These are phyloP conservation scores for Cephalopterus ornatus DNA, from an alignment of 2,113 vertebrate species.

Conservation along the genomic window DNA sequence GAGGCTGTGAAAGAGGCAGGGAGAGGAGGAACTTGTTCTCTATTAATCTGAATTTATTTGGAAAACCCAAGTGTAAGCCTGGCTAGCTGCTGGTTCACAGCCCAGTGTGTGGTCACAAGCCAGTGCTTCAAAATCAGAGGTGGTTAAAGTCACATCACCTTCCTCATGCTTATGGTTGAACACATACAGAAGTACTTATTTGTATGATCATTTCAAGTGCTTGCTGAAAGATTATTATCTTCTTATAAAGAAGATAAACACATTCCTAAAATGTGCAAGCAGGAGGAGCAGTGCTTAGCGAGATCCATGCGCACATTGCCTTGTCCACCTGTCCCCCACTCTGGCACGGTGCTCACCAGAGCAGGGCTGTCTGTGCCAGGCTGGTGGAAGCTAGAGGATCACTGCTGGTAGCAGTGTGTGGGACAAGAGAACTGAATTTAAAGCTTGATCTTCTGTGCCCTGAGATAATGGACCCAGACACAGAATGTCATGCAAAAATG, in stretches of 20 bases:
- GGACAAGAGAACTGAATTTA: background rate
- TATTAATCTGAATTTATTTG: conserved; percentile 20
- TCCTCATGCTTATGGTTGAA: background rate
- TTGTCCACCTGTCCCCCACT: accelerated
- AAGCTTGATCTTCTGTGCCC: background rate
- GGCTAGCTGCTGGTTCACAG: background rate
- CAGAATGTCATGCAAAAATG: background rate
- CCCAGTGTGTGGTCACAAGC: background rate
- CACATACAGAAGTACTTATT: background rate
- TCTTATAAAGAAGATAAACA: background rate
- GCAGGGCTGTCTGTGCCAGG: background rate
- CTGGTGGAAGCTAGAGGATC: background rate
- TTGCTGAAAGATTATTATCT: background rate
- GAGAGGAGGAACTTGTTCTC: background rate
- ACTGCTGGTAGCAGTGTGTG: background rate
- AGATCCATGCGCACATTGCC: background rate
- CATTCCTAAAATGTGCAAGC: background rate
- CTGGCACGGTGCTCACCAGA: background rate
- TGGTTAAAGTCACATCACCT: background rate
- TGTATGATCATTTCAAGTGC: background rate
- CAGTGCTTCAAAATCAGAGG: background rate
- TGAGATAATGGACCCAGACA: background rate
- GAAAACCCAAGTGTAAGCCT: background rate
- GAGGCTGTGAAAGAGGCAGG: background rate
- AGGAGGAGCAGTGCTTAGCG: background rate